Base-by-base conservation (phyloP, 2,113 vertebrate genomes). In the Australoheros scitulus region DNA sequence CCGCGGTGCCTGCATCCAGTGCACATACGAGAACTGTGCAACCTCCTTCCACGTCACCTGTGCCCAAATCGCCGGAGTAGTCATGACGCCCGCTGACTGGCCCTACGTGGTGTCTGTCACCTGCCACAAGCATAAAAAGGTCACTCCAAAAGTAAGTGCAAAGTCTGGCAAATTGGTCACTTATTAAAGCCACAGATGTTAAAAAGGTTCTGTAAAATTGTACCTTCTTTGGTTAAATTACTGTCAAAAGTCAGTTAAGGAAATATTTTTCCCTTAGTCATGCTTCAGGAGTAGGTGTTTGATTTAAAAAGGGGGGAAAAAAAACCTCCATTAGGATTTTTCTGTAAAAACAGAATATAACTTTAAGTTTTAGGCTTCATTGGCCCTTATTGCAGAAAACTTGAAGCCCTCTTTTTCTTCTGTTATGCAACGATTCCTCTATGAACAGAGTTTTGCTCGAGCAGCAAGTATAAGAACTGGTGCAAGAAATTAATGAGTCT, bases 11-110 rank as follows among this genome's bases (percentile, higher is more conserved):
- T 99, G 98, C 84, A 96, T 99, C 90, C 98, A 99, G 91, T 99
- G 98, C 85, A 98, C 98, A 0, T 92, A 92, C 0, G 96, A 98
- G 85, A 97, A 96, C 90, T 99, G 98, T 76, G 97, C 98, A 92
- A 99, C 97, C 0, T 99, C 98, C 57, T 99, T 99, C 95, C 98
- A 99, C 0, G 98, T 99, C 74, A 99, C 98, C 80, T 99, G 98
- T 0, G 98, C 97, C 0, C 97, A 97, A 11, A 97, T 97, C 0
- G 98, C 98, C 0, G 97, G 98, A 0, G 97, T 99, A 3, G 92
- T 96, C 86, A 97, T 99, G 96, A 97, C 95, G 76, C 98, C 98
- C 0, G 98, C 98, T 0, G 98, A 99, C 91, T 99, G 97, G 98
- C 98, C 98, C 22, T 99, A 98, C 0, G 96, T 98, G 0, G 97